phyloP scores from a whole-genome alignment of 1,140 invertebrate species.

The Drosophila virilis region DNA sequence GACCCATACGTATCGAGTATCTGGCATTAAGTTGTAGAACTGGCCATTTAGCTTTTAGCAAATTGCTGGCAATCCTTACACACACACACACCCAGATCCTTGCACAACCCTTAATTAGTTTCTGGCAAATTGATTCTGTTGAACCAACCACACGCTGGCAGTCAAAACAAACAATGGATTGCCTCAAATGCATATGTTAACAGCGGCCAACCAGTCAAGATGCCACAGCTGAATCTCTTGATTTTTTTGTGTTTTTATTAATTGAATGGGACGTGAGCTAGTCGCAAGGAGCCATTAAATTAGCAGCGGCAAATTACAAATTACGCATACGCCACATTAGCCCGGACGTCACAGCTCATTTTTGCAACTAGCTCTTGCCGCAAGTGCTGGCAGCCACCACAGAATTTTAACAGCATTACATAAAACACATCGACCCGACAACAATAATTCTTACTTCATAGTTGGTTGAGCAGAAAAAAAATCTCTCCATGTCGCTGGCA shows the following conservation, averaged over 20 bases:
- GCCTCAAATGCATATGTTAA: constrained; percentile 23
- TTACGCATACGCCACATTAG: constrained; percentile 41
- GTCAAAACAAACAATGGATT: constrained; percentile 24
- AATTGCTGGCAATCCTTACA: constrained; percentile 11
- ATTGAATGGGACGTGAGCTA: background rate
- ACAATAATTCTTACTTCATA: constrained; percentile 37
- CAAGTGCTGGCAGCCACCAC: constrained; percentile 16
- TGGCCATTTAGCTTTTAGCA: constrained; percentile 22
- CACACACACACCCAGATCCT: background rate
- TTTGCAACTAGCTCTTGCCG: constrained; percentile 14
- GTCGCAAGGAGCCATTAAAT: constrained; percentile 20
- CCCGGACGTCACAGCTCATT: constrained; percentile 18
- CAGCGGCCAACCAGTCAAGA: constrained; percentile 5
- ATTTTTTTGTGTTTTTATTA: constrained; percentile 8
- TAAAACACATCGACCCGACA: constrained; percentile 25
- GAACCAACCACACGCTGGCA: background rate
- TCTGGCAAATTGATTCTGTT: constrained; percentile 26
- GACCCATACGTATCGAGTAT: constrained; percentile 1
- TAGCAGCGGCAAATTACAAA: constrained; percentile 18
- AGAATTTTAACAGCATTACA: constrained; percentile 30
- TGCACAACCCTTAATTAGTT: constrained; percentile 33
- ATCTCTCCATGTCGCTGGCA: constrained; percentile 5
- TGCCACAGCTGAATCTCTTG: constrained; percentile 8
- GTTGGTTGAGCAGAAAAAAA: constrained; percentile 24
- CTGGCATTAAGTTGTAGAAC: constrained; percentile 18